Evolutionary conservation across 2,113 vertebrate genomes (phyloP), one percentile per base, ranked within the genome.

Genomic region (Cyprinodon brontotheroides): DNA sequence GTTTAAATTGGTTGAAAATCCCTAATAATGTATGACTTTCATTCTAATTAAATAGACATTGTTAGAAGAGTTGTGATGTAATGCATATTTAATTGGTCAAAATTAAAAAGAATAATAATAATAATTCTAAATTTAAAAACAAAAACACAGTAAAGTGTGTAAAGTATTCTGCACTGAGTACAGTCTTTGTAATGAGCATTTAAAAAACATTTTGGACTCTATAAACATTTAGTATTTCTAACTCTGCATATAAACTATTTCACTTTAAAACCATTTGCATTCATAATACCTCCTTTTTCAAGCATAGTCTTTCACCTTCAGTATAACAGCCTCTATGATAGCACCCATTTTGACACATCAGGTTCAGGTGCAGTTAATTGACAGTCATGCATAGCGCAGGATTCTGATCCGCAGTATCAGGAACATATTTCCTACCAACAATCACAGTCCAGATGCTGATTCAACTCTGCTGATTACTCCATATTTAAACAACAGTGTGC

Each of bases 301-400:
- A 63, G 7, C 15, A n/a, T n/a, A 75, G 3, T 50, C 57, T 70
- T 29, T 61, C 11, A 11, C 60, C 43, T 61, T 14, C 45, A 38
- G 75, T 29, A 68, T 11, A 4, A 22, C 3, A 11, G 80, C 22
- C 64, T 78, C 68, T 20, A 45, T 68, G 37, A 43, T 70, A 88
- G 78, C 82, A 85, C 75, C 50, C 80, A 53, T 22, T 79, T 75
- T 70, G 79, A 68, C 36, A 66, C 53, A 50, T 76, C 68, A 59
- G 61, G 38, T 70, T 77, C 63, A 76, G 80, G 69, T 64, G 39
- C 78, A 70, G 68, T 72, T 70, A 76, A 57, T 82, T 74, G n/a
- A 36, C 64, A 40, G 76, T 85, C 89, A 86, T 91, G 90, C 90
- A 86, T 89, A 86, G 83, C 57, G 78, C 77, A 70, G 15, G 45